Conservation (phyloP, 53 echinoderm and acorn worm species). For the Echinarachnius parma region DNA sequence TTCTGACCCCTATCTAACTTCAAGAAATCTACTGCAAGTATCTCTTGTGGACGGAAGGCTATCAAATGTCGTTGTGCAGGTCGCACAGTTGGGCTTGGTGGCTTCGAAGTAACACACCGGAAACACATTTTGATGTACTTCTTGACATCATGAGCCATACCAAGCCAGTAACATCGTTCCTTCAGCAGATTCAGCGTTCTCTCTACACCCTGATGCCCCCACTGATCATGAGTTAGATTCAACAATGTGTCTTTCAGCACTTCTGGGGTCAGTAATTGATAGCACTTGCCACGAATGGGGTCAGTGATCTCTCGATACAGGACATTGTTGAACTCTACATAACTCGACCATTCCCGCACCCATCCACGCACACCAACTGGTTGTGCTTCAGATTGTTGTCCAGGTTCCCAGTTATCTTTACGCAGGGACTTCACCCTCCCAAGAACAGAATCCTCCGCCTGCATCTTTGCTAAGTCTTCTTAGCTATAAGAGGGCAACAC, state of each 20-base stretch:
- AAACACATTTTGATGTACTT: constrained; percentile 40
- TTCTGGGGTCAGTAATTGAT: constrained; percentile 31
- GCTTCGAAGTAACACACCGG: constrained; percentile 30
- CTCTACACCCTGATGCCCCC: constrained; percentile 46
- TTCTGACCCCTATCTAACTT: constrained; percentile 48
- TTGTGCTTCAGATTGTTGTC: background rate
- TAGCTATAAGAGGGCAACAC: constrained; percentile 53
- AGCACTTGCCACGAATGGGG: background rate
- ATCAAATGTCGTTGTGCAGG: constrained; percentile 41
- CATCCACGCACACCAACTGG: constrained; percentile 30
- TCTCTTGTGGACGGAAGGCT: constrained; percentile 41
- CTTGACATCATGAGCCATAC: constrained; percentile 19
- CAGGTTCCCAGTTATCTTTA: constrained; percentile 46
- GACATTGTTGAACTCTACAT: constrained; percentile 35
- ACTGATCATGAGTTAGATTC: constrained; percentile 31
- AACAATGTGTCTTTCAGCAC: constrained; percentile 2
- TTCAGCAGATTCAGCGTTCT: constrained; percentile 38
- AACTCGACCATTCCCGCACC: constrained; percentile 17
- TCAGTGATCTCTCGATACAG: constrained; percentile 27
- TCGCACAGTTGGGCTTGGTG: constrained; percentile 33
- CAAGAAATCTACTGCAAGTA: constrained; percentile 50
- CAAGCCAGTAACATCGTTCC: constrained; percentile 51
- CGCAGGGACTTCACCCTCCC: constrained; percentile 24
- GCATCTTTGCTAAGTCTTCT: constrained; percentile 41
- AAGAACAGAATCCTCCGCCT: constrained; percentile 37